Percentiles rank a stretch among this genome's conserved stretches.
Evolutionary conservation across 2,888 invertebrate genomes (phyloP).

Genomic region (Lapara coniferarum): DNA sequence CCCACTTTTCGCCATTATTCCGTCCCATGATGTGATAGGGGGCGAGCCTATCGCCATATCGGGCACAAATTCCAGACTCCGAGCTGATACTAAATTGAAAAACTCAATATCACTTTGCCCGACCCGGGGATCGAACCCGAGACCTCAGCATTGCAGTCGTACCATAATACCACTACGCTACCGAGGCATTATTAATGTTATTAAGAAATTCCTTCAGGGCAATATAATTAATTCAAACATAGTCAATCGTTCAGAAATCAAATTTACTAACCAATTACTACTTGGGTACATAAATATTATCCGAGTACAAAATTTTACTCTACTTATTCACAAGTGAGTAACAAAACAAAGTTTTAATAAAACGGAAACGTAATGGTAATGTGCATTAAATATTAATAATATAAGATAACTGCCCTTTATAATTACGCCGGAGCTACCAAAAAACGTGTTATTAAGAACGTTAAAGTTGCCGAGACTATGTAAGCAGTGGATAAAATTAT

Average conservation of each 20-base stretch:
- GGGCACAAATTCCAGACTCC: no score
- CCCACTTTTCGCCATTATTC: no score
- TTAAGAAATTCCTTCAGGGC: background rate
- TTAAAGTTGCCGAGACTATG: constrained; percentile 36
- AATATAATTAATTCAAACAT: background rate
- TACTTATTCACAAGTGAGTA: background rate
- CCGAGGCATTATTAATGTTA: background rate
- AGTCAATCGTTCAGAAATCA: background rate
- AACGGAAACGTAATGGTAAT: constrained; percentile 11
- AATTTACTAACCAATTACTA: background rate
- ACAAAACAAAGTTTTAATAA: constrained; percentile 3
- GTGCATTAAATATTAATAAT: constrained; percentile 20
- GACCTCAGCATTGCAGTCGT: no score
- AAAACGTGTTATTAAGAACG: constrained; percentile 26
- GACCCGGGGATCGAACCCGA: no score
- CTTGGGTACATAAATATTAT: background rate
- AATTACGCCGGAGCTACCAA: constrained; percentile 14
- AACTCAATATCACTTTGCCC: no score
- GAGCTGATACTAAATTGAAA: no score
- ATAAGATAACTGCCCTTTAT: constrained; percentile 11
- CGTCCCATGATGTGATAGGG: no score
- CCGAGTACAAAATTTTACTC: background rate
- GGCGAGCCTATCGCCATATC: no score
- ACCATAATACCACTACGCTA: no score
- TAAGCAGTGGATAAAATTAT: constrained; percentile 51